These are phyloP conservation scores for Taeniopygia guttata DNA, from an alignment of 2,797 vertebrate species.

Conservation along the genomic window DNA sequence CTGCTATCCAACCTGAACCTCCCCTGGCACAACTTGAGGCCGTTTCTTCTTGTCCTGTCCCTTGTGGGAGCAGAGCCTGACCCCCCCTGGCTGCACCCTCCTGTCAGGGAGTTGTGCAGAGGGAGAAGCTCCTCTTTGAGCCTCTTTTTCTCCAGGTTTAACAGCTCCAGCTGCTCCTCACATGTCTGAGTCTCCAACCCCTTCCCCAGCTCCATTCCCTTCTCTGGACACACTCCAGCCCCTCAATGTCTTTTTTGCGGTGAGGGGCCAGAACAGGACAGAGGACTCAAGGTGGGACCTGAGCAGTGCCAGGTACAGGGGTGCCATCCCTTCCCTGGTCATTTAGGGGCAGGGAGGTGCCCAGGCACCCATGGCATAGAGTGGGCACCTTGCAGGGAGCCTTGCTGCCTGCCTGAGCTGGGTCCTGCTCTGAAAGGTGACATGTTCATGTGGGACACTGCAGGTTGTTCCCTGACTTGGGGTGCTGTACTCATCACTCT, in stretches of 20 bases:
- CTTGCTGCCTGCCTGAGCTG: not conserved
- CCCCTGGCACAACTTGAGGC: not conserved
- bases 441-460: not conserved
- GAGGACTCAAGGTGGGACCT: not conserved
- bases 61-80: fast-evolving
- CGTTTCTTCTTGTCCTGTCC: fast-evolving
- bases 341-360: not conserved
- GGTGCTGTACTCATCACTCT: not conserved
- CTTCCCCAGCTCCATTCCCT: not conserved
- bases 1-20: not conserved
- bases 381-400: not conserved
- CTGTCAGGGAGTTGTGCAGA: not conserved
- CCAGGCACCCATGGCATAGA: not conserved
- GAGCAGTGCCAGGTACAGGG: not conserved
- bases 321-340: not conserved
- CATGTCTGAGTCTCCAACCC: not conserved
- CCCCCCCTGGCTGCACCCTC: fast-evolving
- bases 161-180: not conserved
- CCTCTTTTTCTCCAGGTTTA: not conserved
- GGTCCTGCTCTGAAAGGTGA: not conserved
- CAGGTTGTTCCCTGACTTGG: not conserved
- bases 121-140: not conserved
- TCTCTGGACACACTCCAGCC: not conserved
- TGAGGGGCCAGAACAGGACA: not conserved
- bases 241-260: not conserved